Percentiles rank a stretch among this genome's conserved stretches.
Evolutionary conservation across 2,797 vertebrate genomes (phyloP).

Genomic region (Poeciliopsis gracilis): DNA sequence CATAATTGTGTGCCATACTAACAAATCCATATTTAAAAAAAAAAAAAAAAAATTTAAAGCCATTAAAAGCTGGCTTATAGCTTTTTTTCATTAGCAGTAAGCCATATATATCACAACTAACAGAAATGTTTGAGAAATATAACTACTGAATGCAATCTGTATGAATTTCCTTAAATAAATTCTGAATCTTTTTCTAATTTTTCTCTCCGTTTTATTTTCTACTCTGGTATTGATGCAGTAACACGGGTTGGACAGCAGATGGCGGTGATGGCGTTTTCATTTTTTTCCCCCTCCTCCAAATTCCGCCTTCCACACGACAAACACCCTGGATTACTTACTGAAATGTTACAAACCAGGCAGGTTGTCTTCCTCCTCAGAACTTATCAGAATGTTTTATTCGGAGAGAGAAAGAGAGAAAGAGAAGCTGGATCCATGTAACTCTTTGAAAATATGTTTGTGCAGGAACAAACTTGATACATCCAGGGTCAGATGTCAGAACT

Average conservation of each 20-base stretch:
- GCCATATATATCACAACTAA: background rate
- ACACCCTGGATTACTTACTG: conserved; percentile 59
- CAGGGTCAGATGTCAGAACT: conserved; percentile 46
- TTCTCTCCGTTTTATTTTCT: background rate
- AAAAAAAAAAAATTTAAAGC: no score
- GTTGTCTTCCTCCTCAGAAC: conserved; percentile 42
- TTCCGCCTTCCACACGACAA: conserved; percentile 65
- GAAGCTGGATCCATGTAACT: conserved; percentile 42
- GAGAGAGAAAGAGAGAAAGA: background rate
- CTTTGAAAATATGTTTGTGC: conserved; percentile 42
- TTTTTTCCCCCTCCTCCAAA: background rate
- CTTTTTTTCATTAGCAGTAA: background rate
- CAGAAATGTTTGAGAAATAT: background rate
- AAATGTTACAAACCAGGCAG: conserved; percentile 65
- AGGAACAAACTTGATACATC: conserved; percentile 49
- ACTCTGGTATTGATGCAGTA: conserved; percentile 19
- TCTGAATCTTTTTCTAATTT: background rate
- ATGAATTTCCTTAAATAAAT: background rate
- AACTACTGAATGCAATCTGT: background rate
- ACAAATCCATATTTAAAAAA: background rate
- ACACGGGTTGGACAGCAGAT: conserved; percentile 38
- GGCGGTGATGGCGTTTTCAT: conserved; percentile 23
- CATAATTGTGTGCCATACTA: background rate
- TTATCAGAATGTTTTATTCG: conserved; percentile 33
- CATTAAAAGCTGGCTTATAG: no score